These are phyloP conservation scores for Nematostella vectensis DNA, from an alignment of 92 coral and sea anemone species.

Conservation along the genomic window DNA sequence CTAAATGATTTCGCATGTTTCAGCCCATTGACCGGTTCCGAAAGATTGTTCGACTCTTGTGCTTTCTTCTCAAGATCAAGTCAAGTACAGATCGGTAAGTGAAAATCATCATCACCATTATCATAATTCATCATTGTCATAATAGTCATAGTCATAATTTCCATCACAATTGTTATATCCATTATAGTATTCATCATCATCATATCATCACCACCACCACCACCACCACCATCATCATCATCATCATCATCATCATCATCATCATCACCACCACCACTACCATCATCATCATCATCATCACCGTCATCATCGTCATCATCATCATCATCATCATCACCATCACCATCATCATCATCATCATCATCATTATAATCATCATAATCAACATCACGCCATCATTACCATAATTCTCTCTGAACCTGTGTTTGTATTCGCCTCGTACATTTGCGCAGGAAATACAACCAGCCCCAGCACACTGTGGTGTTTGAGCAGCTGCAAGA, in stretches of 20 bases:
- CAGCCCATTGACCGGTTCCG: slow-evolving; percentile 85
- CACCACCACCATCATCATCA: background rate
- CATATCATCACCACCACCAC: too few species aligned
- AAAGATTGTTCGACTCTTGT: slow-evolving; percentile 63
- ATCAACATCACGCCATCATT: too few species aligned
- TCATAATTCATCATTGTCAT: too few species aligned
- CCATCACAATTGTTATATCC: background rate
- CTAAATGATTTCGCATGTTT: too few species aligned
- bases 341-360: too few species aligned
- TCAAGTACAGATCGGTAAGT: slow-evolving; percentile 71
- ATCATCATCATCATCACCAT: too few species aligned
- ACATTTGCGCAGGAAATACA: slow-evolving; percentile 65
- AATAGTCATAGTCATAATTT: too few species aligned
- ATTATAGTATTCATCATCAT: background rate
- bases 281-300: background rate
- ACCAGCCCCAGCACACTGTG: slow-evolving; percentile 42
- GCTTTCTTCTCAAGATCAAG: slow-evolving; percentile 67
- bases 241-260: background rate
- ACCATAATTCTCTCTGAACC: too few species aligned
- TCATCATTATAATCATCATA: too few species aligned
- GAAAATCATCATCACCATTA: too few species aligned
- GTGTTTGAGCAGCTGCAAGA: slow-evolving; percentile 72
- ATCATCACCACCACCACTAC: background rate
- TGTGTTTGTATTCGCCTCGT: too few species aligned
- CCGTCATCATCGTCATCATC: background rate